Evolutionary conservation across 2,888 invertebrate species (phyloP), one percentile per base, ranked within the genome.

Genomic region (Macaria notata): DNA sequence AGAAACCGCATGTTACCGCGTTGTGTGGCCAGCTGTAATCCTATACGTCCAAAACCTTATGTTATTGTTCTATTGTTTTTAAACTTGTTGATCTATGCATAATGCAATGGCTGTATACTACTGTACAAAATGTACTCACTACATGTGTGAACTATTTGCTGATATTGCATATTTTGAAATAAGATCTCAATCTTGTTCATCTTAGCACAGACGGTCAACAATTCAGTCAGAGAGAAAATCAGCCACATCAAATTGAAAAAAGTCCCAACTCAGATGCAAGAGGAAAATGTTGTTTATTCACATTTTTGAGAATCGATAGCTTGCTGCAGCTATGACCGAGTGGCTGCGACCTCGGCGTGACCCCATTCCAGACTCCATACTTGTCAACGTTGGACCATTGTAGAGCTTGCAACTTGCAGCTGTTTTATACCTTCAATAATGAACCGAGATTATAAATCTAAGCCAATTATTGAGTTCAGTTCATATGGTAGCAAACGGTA

Each of bases 291-390:
- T 36, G 33, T 4, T 65, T 62, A 67, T 70, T 64, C 69, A 68
- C 63, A 65, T 70, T 72, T 75, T 74, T 71, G 71, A 72, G 59
- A 72, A 75, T 61, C 68, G 60, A 71, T 72, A 64, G 61, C 61
- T 64, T 50, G 55, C 73, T 75, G 70, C 70, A 76, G 72, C 79
- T 78, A 79, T 83, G 81, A 79, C 81, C 78, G 75, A 68, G 72
- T 71, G 66, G 54, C 61, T 62, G 62, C 65, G 68, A 71, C 84
- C 82, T 83, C 78, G 79, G 68, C 57, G 64, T 80, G 87, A 82
- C 88, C 87, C 79, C 85, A 88, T 87, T 87, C 84, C 74, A 72
- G 71, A 65, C 70, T 76, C 87, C 85, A 81, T 86, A 82, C 81
- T 73, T 68, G 83, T 80, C 73, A 65, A 64, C 71, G 72, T 72